phyloP scores from a whole-genome alignment of 1,140 invertebrate species.

The Bombus superbus region DNA sequence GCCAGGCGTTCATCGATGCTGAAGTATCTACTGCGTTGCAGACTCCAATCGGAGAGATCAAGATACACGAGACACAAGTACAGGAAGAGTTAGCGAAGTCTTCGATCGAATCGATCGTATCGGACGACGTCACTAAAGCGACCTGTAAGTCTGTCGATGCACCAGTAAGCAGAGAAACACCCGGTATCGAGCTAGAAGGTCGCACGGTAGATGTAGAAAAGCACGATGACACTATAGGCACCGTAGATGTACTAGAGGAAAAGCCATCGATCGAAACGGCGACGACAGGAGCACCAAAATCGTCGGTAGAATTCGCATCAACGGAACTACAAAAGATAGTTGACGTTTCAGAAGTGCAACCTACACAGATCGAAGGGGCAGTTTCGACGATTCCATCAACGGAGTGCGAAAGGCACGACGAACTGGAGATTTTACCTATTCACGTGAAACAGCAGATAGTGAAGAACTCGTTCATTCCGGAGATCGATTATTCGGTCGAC shows the following conservation, averaged over 20 bases:
- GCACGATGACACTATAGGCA: conserved; percentile 78
- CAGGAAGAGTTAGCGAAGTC: conserved; percentile 33
- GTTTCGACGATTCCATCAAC: neutral
- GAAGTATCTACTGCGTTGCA: conserved; percentile 72
- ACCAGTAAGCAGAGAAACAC: conserved; percentile 74
- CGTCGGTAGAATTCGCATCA: too few relatives aligned
- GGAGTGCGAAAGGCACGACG: neutral
- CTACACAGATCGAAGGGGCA: neutral
- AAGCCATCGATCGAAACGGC: neutral
- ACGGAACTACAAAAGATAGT: neutral
- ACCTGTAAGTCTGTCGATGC: conserved; percentile 81
- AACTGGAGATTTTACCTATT: neutral
- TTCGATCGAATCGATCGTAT: conserved; percentile 46
- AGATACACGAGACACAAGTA: conserved; percentile 35
- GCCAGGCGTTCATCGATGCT: conserved; percentile 70
- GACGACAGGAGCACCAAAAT: too few relatives aligned
- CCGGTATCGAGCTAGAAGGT: conserved; percentile 75
- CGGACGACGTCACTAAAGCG: conserved; percentile 68
- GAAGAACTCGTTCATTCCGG: conserved; percentile 36
- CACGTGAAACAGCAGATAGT: conserved; percentile 20
- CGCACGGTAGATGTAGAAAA: conserved; percentile 81
- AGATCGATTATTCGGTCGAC: conserved; percentile 31
- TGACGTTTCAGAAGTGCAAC: conserved; percentile 27
- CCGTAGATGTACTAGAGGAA: conserved; percentile 74
- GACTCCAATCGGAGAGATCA: conserved; percentile 65